Conservation (phyloP, 2,113 vertebrate species). For the Corynorhinus townsendii region DNA sequence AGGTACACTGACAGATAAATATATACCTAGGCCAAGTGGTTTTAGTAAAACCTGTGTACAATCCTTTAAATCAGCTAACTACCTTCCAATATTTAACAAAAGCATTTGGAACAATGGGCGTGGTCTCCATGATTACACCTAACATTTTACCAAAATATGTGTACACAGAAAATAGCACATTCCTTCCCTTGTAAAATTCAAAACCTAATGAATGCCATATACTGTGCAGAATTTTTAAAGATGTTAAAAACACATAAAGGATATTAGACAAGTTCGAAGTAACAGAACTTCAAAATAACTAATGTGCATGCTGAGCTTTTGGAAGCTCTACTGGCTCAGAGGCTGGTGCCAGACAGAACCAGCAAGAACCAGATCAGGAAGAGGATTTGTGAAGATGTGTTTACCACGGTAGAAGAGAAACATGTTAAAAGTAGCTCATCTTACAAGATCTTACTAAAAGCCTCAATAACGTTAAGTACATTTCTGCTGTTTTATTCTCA, state of each 20-base stretch:
- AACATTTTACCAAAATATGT: constrained; percentile 13
- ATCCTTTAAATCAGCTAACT: background rate
- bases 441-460: background rate
- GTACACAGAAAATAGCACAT: background rate
- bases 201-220: background rate
- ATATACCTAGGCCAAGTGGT: background rate
- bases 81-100: background rate
- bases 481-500: constrained; percentile 18
- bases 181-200: background rate
- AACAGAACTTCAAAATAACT: background rate
- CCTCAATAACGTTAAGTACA: background rate
- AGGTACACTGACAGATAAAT: background rate
- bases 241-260: background rate
- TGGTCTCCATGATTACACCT: background rate
- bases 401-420: background rate
- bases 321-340: background rate
- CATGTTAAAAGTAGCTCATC: background rate
- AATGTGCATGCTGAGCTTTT: background rate
- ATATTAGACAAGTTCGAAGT: background rate
- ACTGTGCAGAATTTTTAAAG: background rate
- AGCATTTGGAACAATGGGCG: background rate
- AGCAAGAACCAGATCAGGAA: background rate
- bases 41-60: background rate
- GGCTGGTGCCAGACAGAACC: background rate
- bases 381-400: background rate